Base-by-base conservation (phyloP, 30 jellyfish, hydroid and myxozoan species). In the Mastigias papua region DNA sequence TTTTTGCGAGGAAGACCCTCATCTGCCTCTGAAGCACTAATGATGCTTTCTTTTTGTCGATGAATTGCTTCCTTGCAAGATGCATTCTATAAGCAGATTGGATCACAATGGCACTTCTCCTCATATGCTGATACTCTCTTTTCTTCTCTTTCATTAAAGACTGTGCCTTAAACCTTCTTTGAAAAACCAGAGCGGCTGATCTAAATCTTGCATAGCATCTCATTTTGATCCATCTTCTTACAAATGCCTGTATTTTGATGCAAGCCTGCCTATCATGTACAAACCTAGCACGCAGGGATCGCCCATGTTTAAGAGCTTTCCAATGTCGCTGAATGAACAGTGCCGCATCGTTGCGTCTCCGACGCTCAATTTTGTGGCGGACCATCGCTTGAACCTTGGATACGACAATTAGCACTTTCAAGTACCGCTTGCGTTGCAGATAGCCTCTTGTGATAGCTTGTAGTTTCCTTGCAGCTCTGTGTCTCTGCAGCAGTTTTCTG, bases 391-490 rank as follows among this genome's bases (percentile, higher is more conserved):
- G 86, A 29, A 87, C 34, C 11, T 62, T 69, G 6, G 49, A 29
- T 17, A 67, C 96, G 3, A 84, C 62, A 19, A 7, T 34, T 25
- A 60, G 16, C 61, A 74, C 23, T 0, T 26, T 68, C 17, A 48
- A n/a, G 48, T 34, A 87, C 58, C 50, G 27, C 79, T 49, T 87
- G 23, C 86, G 50, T 54, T 76, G 87, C 1, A 68, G 21, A 33
- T 26, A 54, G 1, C 82, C 76, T 60, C 88, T 76, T 4, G 27
- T 29, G n/a, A 32, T 51, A 10, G 97, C 86, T 76, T 90, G 97
- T 27, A 90, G 46, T 37, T 65, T 76, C 34, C 78, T 7, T 0
- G 96, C 96, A 50, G 96, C 96, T n/a, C 20, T 58, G 37, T 69
- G 58, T 63, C 66, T 46, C 30, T 28, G 27, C n/a, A 79, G 1